phyloP scores from a whole-genome alignment of 2,797 vertebrate genomes.

The Rhynchonycteris naso region DNA sequence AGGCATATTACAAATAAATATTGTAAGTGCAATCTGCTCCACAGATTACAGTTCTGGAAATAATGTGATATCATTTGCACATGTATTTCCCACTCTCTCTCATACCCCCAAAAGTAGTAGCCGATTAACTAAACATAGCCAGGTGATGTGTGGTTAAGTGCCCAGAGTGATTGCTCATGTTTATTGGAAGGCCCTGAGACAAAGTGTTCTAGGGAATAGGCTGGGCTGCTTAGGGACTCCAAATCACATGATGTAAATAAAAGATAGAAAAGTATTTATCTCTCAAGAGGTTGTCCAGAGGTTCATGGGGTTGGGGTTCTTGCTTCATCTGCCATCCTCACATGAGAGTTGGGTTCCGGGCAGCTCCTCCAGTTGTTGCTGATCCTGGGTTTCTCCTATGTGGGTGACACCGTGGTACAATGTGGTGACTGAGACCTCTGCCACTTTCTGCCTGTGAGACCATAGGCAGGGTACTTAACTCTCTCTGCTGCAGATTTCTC shows the following conservation, averaged over 20 bases:
- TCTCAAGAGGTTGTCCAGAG: background rate
- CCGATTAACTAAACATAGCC: background rate
- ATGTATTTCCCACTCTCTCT: conserved; percentile 29
- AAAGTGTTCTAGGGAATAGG: background rate
- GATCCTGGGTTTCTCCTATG: background rate
- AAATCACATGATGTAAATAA: background rate
- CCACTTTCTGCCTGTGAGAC: background rate
- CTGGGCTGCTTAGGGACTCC: background rate
- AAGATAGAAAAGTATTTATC: background rate
- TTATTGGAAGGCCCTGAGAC: background rate
- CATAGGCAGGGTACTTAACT: background rate
- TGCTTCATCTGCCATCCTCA: background rate
- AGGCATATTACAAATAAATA: conserved; percentile 83
- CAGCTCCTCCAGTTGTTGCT: background rate
- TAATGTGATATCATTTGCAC: conserved; percentile 53
- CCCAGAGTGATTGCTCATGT: rapidly evolving
- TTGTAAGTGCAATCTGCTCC: conserved; percentile 66
- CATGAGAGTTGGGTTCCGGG: background rate
- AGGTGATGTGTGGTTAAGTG: background rate
- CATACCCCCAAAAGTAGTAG: background rate
- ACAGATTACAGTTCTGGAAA: conserved; percentile 68
- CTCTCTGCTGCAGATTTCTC: background rate
- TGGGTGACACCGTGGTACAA: background rate
- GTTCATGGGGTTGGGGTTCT: background rate
- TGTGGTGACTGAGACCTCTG: background rate